A percentile compares a stretch with the other conserved stretches of the same genome.
phyloP scores from a whole-genome alignment of 1,140 invertebrate species.

The Bacillus rossius region DNA sequence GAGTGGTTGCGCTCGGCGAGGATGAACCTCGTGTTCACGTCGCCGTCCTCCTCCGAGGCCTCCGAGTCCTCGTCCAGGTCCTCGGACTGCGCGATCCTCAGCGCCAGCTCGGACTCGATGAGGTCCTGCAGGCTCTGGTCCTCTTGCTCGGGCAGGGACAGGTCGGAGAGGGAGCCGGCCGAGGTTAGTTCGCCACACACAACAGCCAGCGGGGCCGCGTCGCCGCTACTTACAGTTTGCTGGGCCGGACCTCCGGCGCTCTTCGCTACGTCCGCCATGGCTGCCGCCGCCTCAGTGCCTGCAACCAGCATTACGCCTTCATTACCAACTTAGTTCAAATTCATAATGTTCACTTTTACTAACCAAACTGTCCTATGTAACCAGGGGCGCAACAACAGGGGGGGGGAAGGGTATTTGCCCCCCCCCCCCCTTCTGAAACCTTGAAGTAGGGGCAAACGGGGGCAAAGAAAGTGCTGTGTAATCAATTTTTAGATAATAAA shows the following conservation, averaged over 20 bases:
- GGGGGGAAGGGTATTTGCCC: too few relatives aligned
- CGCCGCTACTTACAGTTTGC: constrained; percentile 4
- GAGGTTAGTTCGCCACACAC: constrained; percentile 4
- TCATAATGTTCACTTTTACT: too few relatives aligned
- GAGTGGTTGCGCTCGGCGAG: constrained; percentile 5
- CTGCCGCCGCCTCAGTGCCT: neutral
- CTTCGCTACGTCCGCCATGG: constrained; percentile 4
- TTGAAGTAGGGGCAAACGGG: too few relatives aligned
- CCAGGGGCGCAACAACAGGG: too few relatives aligned
- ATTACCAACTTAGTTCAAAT: too few relatives aligned
- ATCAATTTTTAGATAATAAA: too few relatives aligned
- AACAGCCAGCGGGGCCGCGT: neutral
- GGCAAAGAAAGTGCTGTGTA: too few relatives aligned
- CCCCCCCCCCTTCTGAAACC: too few relatives aligned
- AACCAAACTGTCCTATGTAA: too few relatives aligned
- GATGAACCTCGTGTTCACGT: neutral
- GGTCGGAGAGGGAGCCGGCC: neutral
- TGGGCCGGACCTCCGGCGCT: neutral
- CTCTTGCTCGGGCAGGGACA: constrained; percentile 2
- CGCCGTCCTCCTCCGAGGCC: neutral
- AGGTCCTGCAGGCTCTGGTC: constrained; percentile 21
- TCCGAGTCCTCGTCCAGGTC: neutral
- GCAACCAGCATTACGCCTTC: neutral
- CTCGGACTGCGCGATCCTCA: neutral
- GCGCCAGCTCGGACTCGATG: constrained; percentile 23